Conservation (phyloP, 2,888 invertebrate species). For the Cheilosia variabilis region DNA sequence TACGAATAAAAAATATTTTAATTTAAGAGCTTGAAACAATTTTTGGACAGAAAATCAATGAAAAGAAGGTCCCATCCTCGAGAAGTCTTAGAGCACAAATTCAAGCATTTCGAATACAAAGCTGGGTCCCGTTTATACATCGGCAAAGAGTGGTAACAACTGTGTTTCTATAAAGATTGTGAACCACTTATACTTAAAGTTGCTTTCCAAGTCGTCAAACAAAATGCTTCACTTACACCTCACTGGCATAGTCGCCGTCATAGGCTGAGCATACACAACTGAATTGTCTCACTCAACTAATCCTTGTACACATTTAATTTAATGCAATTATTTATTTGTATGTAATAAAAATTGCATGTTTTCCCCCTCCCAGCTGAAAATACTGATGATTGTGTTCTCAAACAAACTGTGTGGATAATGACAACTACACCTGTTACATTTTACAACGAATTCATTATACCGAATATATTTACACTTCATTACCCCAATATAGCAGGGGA, state of each 20-base stretch:
- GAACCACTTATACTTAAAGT: no score
- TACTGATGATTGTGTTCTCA: conserved; percentile 16
- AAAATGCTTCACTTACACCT: background rate
- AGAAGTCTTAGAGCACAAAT: no score
- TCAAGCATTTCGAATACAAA: no score
- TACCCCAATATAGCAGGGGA: conserved; percentile 56
- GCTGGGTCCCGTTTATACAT: no score
- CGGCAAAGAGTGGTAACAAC: no score
- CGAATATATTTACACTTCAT: conserved; percentile 76
- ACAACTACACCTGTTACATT: conserved; percentile 68
- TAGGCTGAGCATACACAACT: background rate
- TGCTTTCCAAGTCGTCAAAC: no score
- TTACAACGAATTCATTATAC: conserved; percentile 59
- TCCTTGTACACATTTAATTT: conserved; percentile 40
- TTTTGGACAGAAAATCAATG: no score
- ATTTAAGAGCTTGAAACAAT: no score
- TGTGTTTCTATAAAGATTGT: no score
- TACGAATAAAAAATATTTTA: no score
- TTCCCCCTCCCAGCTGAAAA: background rate
- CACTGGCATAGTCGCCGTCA: background rate
- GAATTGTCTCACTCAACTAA: conserved; percentile 9
- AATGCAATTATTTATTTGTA: conserved; percentile 40
- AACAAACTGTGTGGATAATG: conserved; percentile 16
- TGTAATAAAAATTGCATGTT: background rate
- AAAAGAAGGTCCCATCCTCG: no score